phyloP scores from a whole-genome alignment of 2,888 invertebrate genomes.

The Napeogenes sylphis region DNA sequence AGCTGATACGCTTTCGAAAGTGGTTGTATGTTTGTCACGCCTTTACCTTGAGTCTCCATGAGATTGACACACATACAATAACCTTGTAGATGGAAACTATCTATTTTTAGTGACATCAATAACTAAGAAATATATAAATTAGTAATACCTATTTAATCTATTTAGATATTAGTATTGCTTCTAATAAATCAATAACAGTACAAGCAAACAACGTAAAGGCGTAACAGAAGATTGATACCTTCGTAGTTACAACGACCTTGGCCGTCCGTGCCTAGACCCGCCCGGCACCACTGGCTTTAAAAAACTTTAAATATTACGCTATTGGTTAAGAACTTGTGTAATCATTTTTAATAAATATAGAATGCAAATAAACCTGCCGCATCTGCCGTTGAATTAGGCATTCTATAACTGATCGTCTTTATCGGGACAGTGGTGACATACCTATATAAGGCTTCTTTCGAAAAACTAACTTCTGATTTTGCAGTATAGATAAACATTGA shows the following conservation, averaged over 20 bases:
- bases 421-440: too few species aligned
- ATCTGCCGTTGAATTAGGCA: too few species aligned
- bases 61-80: conserved; percentile 3
- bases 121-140: neutral
- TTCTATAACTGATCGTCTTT: too few species aligned
- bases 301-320: conserved; percentile 21
- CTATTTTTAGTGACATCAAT: neutral
- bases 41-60: conserved; percentile 4
- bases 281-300: conserved; percentile 43
- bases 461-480: too few species aligned
- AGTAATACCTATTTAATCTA: too few species aligned
- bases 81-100: neutral
- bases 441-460: too few species aligned
- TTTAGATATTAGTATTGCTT: too few species aligned
- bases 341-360: neutral
- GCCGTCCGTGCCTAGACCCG: conserved; percentile 53
- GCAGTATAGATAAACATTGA: too few species aligned
- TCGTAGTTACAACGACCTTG: conserved; percentile 43
- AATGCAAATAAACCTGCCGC: too few species aligned
- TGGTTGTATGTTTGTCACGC: neutral
- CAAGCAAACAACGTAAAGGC: conserved; percentile 1
- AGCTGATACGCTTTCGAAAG: neutral
- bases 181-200: too few species aligned
- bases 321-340: neutral
- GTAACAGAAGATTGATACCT: conserved; percentile 5